Evolutionary conservation across 2,888 invertebrate species (phyloP).

Genomic region (Nymphalis urticae): DNA sequence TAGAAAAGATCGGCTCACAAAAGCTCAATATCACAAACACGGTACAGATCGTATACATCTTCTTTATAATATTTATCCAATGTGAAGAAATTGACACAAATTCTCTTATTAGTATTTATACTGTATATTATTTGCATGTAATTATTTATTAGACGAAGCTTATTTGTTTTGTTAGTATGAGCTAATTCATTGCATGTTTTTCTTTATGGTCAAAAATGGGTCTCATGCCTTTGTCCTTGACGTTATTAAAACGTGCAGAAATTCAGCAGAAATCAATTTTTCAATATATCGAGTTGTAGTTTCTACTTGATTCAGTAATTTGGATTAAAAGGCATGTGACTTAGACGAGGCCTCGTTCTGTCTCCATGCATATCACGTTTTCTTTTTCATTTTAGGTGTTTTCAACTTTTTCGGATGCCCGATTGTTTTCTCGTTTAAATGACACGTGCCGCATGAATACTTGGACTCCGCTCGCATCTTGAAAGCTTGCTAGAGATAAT

Average conservation of each 20-base stretch:
- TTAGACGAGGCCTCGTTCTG: constrained; percentile 38
- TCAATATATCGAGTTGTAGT: neutral
- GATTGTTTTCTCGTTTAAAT: constrained; percentile 82
- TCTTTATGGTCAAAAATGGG: constrained; percentile 52
- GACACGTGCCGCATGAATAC: constrained; percentile 72
- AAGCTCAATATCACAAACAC: no score
- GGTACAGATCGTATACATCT: no score
- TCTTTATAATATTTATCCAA: neutral
- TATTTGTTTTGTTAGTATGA: constrained; percentile 62
- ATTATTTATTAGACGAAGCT: constrained; percentile 45
- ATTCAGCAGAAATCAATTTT: neutral
- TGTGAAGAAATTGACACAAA: neutral
- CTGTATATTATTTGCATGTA: constrained; percentile 50
- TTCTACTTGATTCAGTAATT: neutral
- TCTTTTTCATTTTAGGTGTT: constrained; percentile 81
- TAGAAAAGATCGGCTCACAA: no score
- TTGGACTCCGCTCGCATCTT: constrained; percentile 62
- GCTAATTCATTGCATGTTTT: constrained; percentile 68
- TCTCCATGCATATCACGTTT: constrained; percentile 73
- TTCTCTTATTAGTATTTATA: neutral
- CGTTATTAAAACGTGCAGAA: neutral
- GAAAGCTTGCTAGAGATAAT: constrained; percentile 71
- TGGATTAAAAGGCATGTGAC: constrained; percentile 52
- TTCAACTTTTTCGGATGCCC: constrained; percentile 83
- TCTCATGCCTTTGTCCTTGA: constrained; percentile 51